phyloP scores from a whole-genome alignment of 2,888 invertebrate genomes.

The Hypomecis atomaria region DNA sequence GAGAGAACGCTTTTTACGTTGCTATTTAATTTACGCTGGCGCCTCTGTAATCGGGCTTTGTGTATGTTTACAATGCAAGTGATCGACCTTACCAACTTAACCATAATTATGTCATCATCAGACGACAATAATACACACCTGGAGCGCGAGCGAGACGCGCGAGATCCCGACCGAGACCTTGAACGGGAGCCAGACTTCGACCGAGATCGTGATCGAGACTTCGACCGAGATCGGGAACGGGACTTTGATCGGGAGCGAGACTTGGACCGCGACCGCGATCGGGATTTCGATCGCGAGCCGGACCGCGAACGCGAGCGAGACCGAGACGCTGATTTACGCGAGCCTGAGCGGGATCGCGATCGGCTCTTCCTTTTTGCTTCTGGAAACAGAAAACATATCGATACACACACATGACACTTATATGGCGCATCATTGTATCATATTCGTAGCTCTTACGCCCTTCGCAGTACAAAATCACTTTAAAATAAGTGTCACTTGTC shows the following conservation, averaged over 20 bases:
- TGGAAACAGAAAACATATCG: neutral
- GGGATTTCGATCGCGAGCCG: constrained; percentile 45
- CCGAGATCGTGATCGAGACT: constrained; percentile 54
- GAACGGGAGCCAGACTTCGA: constrained; percentile 60
- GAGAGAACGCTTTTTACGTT: no score
- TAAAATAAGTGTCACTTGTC: no score
- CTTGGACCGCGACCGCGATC: constrained; percentile 22
- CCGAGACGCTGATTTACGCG: constrained; percentile 42
- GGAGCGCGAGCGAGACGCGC: constrained; percentile 28
- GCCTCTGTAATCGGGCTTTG: no score
- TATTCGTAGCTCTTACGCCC: no score
- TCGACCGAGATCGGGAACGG: constrained; percentile 44
- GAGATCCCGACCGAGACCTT: constrained; percentile 51
- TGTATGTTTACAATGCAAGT: no score
- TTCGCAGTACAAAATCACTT: no score
- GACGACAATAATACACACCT: neutral
- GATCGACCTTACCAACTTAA: no score
- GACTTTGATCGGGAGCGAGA: constrained; percentile 24
- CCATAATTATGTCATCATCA: no score
- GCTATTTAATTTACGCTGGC: no score
- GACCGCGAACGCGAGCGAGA: constrained; percentile 48
- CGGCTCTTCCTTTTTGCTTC: constrained; percentile 19
- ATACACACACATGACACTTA: no score
- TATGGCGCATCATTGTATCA: no score
- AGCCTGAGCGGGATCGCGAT: constrained; percentile 18